A percentile compares a stretch with the other conserved stretches of the same genome.
These are phyloP conservation scores for Danio rerio DNA, from an alignment of 2,113 vertebrate genomes.

Conservation along the genomic window GRCz12tu NC_133182.1:54032001-54032500, in stretches of 20 bases:
- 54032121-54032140: no score
- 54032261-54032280: not conserved
- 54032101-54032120: no score
- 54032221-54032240: not conserved
- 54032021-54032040: no score
- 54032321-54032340: not conserved
- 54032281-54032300: not conserved
- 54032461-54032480: not conserved
- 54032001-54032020: no score
- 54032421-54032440: not conserved
- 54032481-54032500: conserved; percentile 1
- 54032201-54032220: not conserved
- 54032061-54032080: no score
- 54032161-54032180: not conserved
- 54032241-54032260: not conserved
- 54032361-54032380: not conserved
- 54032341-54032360: not conserved
- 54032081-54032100: no score
- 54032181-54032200: not conserved
- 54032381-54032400: not conserved
- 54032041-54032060: no score
- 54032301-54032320: not conserved
- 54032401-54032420: not conserved
- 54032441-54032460: not conserved
- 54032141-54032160: no score